Base-by-base conservation (phyloP, 2,113 vertebrate genomes). In the Eclectus roratus region DNA sequence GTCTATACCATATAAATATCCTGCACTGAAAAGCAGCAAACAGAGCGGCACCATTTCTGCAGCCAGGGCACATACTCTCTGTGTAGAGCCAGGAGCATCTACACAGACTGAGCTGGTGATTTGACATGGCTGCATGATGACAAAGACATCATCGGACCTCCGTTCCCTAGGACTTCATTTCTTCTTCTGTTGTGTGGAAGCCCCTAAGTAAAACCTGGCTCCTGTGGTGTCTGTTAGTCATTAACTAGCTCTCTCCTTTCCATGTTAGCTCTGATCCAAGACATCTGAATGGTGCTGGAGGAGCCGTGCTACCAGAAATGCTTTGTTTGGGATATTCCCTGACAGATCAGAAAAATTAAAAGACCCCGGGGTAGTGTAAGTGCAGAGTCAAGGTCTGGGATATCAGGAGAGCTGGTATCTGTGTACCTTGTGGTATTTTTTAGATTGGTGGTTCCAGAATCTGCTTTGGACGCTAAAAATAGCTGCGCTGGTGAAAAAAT, bases 91-190 rank as follows among this genome's bases (percentile, higher is more conserved):
- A 80, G 43, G 21, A 74, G 43, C 25, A 35, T 23, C 71, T 85
- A 3, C 16, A 20, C 1, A 1, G 49, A 33, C 18, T 0, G 1
- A 49, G 39, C 3, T 0, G 0, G 37, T 80, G 63, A 58, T 43
- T 39, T 66, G 28, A 53, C 18, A n/a, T 4, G 9, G n/a, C 41
- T 85, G 0, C 0, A 0, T 37, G 50, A 33, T 47, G 66, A 47
- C 24, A 77, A 79, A 82, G 37, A 25, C 0, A 0, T 39, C 3
- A 5, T 35, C 4, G 3, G 60, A 37, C 19, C 41, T 77, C 49
- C 8, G 9, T 73, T 72, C 12, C 14, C 28, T 37, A 41, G 28
- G 41, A 73, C 19, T 77, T 69, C 2, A 18, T 37, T 71, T 37
- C 58, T 85, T 76, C 56, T 23, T n/a, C 37, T 43, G n/a, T 61